Base-by-base conservation (phyloP, 2,888 invertebrate genomes). In the Crioceris asparagi region DNA sequence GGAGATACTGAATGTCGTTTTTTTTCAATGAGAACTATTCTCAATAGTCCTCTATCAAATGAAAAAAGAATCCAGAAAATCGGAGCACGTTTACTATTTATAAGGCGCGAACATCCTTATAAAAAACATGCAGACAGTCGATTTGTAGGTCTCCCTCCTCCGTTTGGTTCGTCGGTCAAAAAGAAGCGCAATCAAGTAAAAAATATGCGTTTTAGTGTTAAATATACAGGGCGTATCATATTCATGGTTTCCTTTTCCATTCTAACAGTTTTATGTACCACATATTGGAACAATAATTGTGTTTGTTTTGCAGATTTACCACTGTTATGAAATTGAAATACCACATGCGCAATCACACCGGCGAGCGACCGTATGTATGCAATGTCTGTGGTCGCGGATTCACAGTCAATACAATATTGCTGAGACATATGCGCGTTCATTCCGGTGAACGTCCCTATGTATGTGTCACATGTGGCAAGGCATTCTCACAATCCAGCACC, bases 321-420 rank as follows among this genome's bases (percentile, higher is more conserved):
- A 66, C 66, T 7, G 61, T 65, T 6, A 65, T 66, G 66, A 66
- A 66, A 48, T 45, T 66, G 31, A 66, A 66, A 44, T 66, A 66
- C 32, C 66, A 66, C 46, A 65, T 65, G 65, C 53, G 66, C 6
- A 66, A 65, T 45, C 66, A 66, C 39, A 66, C 66, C 1, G 66
- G 66, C 4, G 66, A 66, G 49, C 53, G 66, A 2, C 66, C 66
- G 2, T 66, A 66, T 40, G 65, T 66, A 4, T 66, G 66, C 40
- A 58, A 54, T 7, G 57, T 65, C 7, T 66, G 66, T 40, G 62
- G 62, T 10, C 45, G 66, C 36, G 66, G 66, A n/a, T 66, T 66
- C 42, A 66, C 65, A 3, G 64, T 66, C 1, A 66, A 66, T 43
- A 65, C 66, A 3, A 66, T 66, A 36, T 47, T 66, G 16, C 45